Evolutionary conservation across 2,888 invertebrate genomes (phyloP).

Genomic region (Mactromeris polynyma): DNA sequence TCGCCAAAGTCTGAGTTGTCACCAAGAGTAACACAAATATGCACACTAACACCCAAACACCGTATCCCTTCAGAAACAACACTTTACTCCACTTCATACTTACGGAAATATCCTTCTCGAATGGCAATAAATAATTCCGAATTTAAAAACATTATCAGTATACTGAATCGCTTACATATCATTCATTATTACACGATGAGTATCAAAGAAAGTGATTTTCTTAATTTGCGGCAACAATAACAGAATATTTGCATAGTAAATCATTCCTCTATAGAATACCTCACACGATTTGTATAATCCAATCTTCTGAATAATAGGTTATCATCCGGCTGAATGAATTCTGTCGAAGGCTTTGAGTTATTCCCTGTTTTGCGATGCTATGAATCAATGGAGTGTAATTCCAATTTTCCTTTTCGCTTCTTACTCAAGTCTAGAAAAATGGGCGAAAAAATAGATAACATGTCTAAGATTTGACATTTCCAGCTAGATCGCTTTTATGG

Average conservation of each 20-base stretch:
- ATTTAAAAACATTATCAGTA: neutral
- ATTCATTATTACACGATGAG: neutral
- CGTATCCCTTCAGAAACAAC: slow-evolving; percentile 5
- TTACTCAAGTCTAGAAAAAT: slow-evolving; percentile 29
- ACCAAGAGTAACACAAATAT: neutral
- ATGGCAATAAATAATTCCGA: neutral
- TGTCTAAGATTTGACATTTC: slow-evolving; percentile 33
- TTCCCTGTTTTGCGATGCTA: slow-evolving; percentile 32
- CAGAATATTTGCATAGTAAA: slow-evolving; percentile 46
- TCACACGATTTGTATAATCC: slow-evolving; percentile 46
- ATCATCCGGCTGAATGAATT: slow-evolving; percentile 36
- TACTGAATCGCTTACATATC: neutral
- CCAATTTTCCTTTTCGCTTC: slow-evolving; percentile 27
- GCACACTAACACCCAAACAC: neutral
- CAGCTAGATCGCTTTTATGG: slow-evolving; percentile 22
- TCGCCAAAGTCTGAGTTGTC: neutral
- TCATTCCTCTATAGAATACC: slow-evolving; percentile 27
- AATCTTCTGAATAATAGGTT: slow-evolving; percentile 27
- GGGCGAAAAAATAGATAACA: slow-evolving; percentile 35
- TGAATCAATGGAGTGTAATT: slow-evolving; percentile 47
- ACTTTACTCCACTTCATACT: slow-evolving; percentile 14
- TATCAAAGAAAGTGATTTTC: slow-evolving; percentile 12
- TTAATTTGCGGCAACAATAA: slow-evolving; percentile 32
- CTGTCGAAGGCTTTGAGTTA: slow-evolving; percentile 39
- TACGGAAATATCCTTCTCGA: neutral